Base-by-base conservation (phyloP, 2,888 invertebrate genomes). In the Mythimna pallens region DNA sequence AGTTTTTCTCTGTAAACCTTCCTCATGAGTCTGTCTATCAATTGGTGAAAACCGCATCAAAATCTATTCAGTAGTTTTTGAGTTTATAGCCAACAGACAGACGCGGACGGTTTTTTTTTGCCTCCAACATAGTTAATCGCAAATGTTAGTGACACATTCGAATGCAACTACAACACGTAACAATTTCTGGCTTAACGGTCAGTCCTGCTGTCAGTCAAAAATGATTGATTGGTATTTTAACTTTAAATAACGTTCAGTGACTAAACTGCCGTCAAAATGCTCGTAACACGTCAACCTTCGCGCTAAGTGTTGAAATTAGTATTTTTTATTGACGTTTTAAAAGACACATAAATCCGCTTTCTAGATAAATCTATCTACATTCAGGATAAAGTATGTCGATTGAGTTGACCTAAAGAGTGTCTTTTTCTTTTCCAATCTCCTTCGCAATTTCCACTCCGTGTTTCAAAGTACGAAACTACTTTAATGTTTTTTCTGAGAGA, bases 141-240 rank as follows among this genome's bases (percentile, higher is more conserved):
- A 22, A 66, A 50, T 57, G 12, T 77, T 81, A 59, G 61, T 43
- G 66, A 82, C 67, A 17, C 36, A 7, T 25, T 50, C 43, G 58
- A 66, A 82, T 43, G 47, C 36, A 67, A 66, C 55, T 69, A 50
- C 73, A 14, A 50, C 63, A 65, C 36, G 52, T 63, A 52, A 73
- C 75, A 75, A 69, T 74, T 77, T 58, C 66, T 17, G 63, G 54
- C 75, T 57, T 75, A 83, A 77, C 67, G 22, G 63, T 25, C 25
- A 52, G 59, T 73, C 36, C 34, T 61, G 43, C 81, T 84, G 78
- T 75, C 76, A 67, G 36, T 34, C 43, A 52, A 61, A 61, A 66
- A 70, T 84, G 84, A 84, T 84, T 81, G 75, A 84, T 73, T 43
- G 77, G 61, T 52, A 36, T 59, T 77, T 70, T 43, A 62, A 25